Evolutionary conservation across 2,113 vertebrate genomes (phyloP), one percentile per base, ranked within the genome.

Genomic region (Periophthalmodon schlosseri): DNA sequence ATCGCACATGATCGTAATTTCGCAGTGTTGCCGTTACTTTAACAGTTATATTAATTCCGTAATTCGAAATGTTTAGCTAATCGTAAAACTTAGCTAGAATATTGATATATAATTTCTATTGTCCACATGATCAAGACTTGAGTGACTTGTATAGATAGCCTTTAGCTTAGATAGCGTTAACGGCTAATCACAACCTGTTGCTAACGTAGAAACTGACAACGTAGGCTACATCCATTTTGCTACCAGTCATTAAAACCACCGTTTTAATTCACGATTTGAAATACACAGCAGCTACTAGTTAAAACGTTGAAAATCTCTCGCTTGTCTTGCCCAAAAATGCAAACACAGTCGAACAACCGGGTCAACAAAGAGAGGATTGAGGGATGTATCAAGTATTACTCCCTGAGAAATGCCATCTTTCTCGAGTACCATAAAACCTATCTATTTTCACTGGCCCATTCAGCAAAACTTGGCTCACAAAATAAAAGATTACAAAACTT

Each of bases 381-480:
- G 82, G 87, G 89, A 89, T 90, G 88, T 91, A 79, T 86, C 77
- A 82, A 89, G 88, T 90, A 85, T 83, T 84, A 85, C 85, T 92
- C 88, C 91, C 91, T 92, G 91, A 92, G 91, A 89, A 89, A 88
- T 76, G 54, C 72, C 60, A 57, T 84, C 76, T 79, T 70, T 71
- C 82, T 79, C 80, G 74, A 74, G 88, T 91, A 90, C 87, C 82
- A 33, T 81, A 69, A 77, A 84, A 84, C 72, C n/a, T 23, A 44
- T n/a, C 20, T 28, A 69, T 68, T 28, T 49, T 74, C 84, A 82
- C 79, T 74, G 74, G 75, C 78, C 72, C 9, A 66, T 34, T 46
- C 2, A 49, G 65, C 44, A 49, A 2, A 73, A 24, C 69, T 57
- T 72, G 82, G 82, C 81, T 90, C 80, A 79, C 18, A 63, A 69